phyloP scores from a whole-genome alignment of 2,888 invertebrate species.

The Trilocha varians region DNA sequence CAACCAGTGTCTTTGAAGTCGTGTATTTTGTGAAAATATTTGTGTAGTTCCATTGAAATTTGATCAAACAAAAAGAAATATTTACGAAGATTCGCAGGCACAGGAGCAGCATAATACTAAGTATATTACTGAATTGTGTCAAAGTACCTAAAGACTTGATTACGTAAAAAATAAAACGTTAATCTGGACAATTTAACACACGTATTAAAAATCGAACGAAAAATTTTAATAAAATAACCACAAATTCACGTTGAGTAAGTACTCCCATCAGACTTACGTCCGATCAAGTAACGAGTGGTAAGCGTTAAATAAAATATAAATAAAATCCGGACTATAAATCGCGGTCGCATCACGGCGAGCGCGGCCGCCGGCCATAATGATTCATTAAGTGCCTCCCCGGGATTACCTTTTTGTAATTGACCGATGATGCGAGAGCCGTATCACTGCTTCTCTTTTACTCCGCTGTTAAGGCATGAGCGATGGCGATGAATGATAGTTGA shows the following conservation, averaged over 20 bases:
- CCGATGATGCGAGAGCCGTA: slow-evolving; percentile 67
- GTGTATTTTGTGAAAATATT: too few relatives aligned
- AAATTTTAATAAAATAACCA: not conserved
- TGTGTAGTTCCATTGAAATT: too few relatives aligned
- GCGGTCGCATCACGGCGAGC: slow-evolving; percentile 36
- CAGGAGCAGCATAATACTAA: too few relatives aligned
- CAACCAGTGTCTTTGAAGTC: too few relatives aligned
- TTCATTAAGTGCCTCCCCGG: slow-evolving; percentile 71
- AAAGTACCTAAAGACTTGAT: too few relatives aligned
- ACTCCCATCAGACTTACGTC: not conserved
- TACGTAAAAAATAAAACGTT: too few relatives aligned
- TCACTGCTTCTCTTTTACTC: slow-evolving; percentile 60
- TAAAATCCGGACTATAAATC: slow-evolving; percentile 45
- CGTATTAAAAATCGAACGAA: not conserved
- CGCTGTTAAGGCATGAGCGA: slow-evolving; percentile 20
- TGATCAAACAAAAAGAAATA: too few relatives aligned
- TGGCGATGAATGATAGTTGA: slow-evolving; percentile 15
- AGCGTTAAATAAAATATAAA: slow-evolving; percentile 25
- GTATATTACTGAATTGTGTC: too few relatives aligned
- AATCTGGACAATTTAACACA: not conserved
- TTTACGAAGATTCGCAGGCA: too few relatives aligned
- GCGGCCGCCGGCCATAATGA: slow-evolving; percentile 60
- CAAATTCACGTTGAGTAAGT: not conserved
- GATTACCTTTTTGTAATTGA: slow-evolving; percentile 73
- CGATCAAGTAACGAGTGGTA: too few relatives aligned